Evolutionary conservation across 2,797 vertebrate genomes (phyloP), one percentile per base, ranked within the genome.

Genomic region (Cossypha dichroa): DNA sequence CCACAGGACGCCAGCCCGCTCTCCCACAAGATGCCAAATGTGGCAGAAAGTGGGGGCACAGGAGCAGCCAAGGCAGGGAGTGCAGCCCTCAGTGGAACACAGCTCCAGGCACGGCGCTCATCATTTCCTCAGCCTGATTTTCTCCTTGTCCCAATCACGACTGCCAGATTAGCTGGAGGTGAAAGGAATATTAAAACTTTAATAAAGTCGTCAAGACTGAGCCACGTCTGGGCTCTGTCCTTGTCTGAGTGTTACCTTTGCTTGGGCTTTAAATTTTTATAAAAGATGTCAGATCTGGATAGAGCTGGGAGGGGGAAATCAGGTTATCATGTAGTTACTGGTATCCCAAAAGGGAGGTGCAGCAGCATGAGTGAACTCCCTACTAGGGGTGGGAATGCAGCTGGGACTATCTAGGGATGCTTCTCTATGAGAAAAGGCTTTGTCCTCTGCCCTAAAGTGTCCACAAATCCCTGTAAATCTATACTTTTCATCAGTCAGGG

Each of bases 171-270:
- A 91, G 91, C 51, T 64, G 29, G 63, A 94, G 87, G 93, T 73
- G 90, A 93, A 88, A 81, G 69, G 90, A 93, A 91, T 83, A 94
- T 93, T 94, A 90, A 90, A 93, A 78, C 92, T 94, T 76, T 72
- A 89, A 72, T 87, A 91, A 85, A 95, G 59, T 80, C 56, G 1
- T 88, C 52, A 51, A 62, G 82, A 25, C 67, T 28, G 59, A 79
- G 29, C 62, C 73, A 40, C 6, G 48, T 62, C 88, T 46, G n/a
- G 84, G 84, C 84, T 92, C 87, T 59, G 52, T 64, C 62, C 90
- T 73, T 23, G 58, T 80, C 80, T 49, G 16, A 25, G 77, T 9
- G 5, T 55, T 59, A 77, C 25, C 34, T 69, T 51, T 48, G 38
- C 54, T 31, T n/a, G 45, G 64, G 29, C 68, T 82, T 89, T 60